A percentile compares a stretch with the other conserved stretches of the same genome.
Evolutionary conservation across 2,888 invertebrate species (phyloP).

Genomic region (Hartigia nigra): DNA sequence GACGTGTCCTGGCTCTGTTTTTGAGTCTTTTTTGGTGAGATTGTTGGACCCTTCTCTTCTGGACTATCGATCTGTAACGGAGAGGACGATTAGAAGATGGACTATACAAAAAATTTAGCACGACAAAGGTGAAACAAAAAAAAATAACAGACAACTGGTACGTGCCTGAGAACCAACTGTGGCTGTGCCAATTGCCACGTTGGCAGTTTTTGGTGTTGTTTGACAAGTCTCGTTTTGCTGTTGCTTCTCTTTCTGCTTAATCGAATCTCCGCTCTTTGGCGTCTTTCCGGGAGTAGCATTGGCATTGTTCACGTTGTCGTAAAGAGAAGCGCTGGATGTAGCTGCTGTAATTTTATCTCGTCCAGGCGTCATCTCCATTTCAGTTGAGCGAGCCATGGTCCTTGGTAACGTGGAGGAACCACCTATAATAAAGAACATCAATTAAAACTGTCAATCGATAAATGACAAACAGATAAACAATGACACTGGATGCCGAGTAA

Average conservation of each 20-base stretch:
- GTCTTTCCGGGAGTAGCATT: constrained; percentile 50
- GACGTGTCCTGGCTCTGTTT: constrained; percentile 69
- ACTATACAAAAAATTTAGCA: not conserved
- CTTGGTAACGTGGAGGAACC: constrained; percentile 89
- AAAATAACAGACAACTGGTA: not conserved
- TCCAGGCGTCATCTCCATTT: constrained; percentile 71
- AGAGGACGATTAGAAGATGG: not conserved
- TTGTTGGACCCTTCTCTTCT: constrained; percentile 66
- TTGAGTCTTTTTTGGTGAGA: constrained; percentile 65
- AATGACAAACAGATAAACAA: not conserved
- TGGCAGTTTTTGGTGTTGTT: constrained; percentile 61
- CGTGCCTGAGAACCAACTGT: constrained; percentile 70
- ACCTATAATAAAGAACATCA: not conserved
- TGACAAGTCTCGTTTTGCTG: constrained; percentile 66
- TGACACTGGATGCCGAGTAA: not conserved
- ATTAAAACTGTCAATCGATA: not conserved
- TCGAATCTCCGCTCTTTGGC: constrained; percentile 50
- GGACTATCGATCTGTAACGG: constrained; percentile 56
- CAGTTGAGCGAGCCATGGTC: constrained; percentile 75
- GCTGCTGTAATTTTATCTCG: constrained; percentile 83
- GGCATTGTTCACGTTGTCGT: constrained; percentile 79
- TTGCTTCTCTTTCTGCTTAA: constrained; percentile 65
- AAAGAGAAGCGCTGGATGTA: constrained; percentile 88
- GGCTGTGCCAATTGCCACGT: constrained; percentile 59
- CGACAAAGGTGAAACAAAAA: not conserved